phyloP scores from a whole-genome alignment of 2,113 vertebrate species.

The Tauraco erythrolophus region DNA sequence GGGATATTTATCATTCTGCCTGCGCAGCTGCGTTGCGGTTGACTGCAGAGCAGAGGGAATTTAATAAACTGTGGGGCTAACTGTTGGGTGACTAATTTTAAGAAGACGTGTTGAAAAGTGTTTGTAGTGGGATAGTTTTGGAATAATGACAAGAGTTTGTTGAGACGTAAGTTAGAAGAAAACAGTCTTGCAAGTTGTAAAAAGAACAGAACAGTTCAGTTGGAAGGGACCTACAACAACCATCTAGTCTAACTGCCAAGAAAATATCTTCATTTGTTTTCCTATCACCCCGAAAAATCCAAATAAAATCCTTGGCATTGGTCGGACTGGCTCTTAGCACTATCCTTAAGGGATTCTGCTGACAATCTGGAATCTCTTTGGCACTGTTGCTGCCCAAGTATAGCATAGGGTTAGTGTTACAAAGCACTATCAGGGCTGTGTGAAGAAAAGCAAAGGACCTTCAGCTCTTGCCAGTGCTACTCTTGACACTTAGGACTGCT shows the following conservation, averaged over 20 bases:
- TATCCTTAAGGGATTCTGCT: neutral
- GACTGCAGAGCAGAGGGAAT: neutral
- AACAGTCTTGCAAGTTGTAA: neutral
- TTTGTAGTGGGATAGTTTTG: neutral
- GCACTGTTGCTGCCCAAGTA: neutral
- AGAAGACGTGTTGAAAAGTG: neutral
- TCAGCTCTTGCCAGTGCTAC: neutral
- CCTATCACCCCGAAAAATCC: accelerated
- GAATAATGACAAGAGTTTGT: neutral
- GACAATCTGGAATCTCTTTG: neutral
- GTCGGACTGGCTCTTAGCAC: accelerated
- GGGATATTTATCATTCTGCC: constrained; percentile 24
- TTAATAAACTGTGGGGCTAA: neutral
- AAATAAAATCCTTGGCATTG: neutral
- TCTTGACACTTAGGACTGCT: neutral
- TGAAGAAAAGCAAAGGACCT: neutral
- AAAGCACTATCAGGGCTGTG: neutral
- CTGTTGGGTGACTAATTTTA: neutral
- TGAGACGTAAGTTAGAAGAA: neutral
- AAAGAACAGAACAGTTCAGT: neutral
- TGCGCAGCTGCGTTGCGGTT: neutral
- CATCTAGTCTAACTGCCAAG: neutral
- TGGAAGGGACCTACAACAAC: accelerated
- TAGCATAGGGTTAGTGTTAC: neutral
- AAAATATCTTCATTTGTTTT: neutral